A percentile compares a stretch with the other conserved stretches of the same genome.
phyloP scores from a whole-genome alignment of 2,113 vertebrate genomes.

The Zosterops hypoxanthus region DNA sequence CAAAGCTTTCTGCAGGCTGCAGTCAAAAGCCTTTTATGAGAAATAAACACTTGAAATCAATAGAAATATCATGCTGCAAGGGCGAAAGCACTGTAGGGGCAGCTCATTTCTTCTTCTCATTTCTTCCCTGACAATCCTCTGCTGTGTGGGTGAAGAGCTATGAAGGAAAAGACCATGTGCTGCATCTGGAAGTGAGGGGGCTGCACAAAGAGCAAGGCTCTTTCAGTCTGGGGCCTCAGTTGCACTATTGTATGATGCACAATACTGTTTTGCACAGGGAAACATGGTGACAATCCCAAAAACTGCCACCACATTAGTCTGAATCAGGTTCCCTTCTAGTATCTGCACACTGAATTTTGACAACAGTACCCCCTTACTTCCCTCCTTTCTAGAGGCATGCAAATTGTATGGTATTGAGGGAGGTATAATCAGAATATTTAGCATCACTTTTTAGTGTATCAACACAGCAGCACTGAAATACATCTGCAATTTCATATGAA shows the following conservation, averaged over 20 bases:
- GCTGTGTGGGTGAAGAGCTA: not conserved
- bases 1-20: not conserved
- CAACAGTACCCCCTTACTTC: not conserved
- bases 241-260: not conserved
- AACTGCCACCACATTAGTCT: accelerated
- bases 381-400: not conserved
- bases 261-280: not conserved
- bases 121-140: not conserved
- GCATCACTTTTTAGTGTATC: not conserved
- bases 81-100: not conserved
- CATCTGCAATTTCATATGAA: not conserved
- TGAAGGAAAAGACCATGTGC: not conserved
- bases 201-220: not conserved
- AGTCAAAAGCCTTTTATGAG: not conserved
- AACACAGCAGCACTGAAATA: not conserved
- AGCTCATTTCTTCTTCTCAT: not conserved
- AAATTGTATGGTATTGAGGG: not conserved
- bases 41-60: not conserved
- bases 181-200: not conserved
- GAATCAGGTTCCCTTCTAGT: not conserved
- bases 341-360: not conserved
- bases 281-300: not conserved
- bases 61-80: not conserved
- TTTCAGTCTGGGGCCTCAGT: not conserved
- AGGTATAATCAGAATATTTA: not conserved